These are phyloP conservation scores for Otocyon megalotis DNA, from an alignment of 2,113 vertebrate genomes.

Conservation along the genomic window DNA sequence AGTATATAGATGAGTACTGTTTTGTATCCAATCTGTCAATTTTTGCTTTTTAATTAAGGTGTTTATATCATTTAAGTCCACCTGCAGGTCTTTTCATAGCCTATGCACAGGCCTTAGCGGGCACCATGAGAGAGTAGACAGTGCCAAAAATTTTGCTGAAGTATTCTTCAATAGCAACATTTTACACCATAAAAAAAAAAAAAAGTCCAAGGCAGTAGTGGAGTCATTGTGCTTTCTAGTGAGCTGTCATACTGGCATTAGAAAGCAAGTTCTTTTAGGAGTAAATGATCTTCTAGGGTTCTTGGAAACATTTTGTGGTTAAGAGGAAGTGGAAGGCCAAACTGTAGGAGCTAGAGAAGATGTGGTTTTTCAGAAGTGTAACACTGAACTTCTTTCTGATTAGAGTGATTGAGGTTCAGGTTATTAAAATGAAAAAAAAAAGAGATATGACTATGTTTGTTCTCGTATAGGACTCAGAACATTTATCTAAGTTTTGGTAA, in stretches of 20 bases:
- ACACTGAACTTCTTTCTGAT: neutral
- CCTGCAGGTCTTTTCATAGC: neutral
- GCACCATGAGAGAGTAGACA: neutral
- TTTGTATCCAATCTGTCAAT: neutral
- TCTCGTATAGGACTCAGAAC: neutral
- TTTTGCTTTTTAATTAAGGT: neutral
- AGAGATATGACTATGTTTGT: neutral
- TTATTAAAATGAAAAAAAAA: constrained; percentile 20
- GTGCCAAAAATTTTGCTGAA: neutral
- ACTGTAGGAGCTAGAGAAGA: neutral
- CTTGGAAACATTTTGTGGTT: neutral
- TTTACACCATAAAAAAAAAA: constrained; percentile 14
- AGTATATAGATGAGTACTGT: neutral
- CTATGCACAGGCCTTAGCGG: neutral
- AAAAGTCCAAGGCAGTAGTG: neutral
- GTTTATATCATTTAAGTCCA: neutral
- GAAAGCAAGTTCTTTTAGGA: neutral
- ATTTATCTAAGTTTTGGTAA: neutral
- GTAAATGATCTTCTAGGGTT: neutral
- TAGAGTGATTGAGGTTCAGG: neutral
- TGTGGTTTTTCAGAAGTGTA: neutral
- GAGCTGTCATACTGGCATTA: neutral
- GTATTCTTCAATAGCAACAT: neutral
- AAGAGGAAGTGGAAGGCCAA: neutral
- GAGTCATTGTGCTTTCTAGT: neutral